Evolutionary conservation across 2,888 invertebrate genomes (phyloP), one percentile per base, ranked within the genome.

Genomic region (Zaprionus bogoriensis): DNA sequence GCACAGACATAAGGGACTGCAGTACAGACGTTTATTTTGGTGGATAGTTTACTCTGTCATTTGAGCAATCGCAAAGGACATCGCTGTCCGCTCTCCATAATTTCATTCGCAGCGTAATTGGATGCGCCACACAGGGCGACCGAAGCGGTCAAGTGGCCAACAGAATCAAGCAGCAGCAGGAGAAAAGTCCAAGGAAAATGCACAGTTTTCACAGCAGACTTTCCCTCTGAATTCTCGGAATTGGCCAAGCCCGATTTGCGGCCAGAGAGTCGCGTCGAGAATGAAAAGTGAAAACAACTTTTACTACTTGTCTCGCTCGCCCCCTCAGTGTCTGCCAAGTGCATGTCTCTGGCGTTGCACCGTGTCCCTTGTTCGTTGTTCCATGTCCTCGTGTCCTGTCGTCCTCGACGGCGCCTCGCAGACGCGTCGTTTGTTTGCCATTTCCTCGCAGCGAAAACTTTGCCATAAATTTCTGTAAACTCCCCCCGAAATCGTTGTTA

Each of bases 241-340:
- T 69, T 80, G 82, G 69, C 74, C 87, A 73, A 58, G 70, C 73
- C 78, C 46, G 17, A 38, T 28, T 30, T 20, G 17, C 30, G 30
- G 32, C 32, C 58, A 47, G n/a, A n/a, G n/a, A 41, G 46, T 30
- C 42, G 32, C 27, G 45, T 30, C 53, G 41, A 51, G 47, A 55
- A 74, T 73, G 85, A 76, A 87, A 87, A 87, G 87, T 87, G 87
- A 87, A 87, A 87, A 89, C 86, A 87, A 87, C 87, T 87, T 88
- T 88, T 88, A 86, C 84, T 86, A 67, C 74, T 69, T 60, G 67
- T 65, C 63, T 63, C n/a, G 41, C 30, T 47, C 14, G 14, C 12
- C 1, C 23, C 38, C 23, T 12, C 19, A 1, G 4, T 20, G 32
- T 32, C 30, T 6, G 14, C 19, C 9, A 20, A 22, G 41, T 41